Percentiles rank a stretch among this genome's conserved stretches.
Conservation (phyloP, 2,888 invertebrate genomes). For the Lymantria dispar region DNA sequence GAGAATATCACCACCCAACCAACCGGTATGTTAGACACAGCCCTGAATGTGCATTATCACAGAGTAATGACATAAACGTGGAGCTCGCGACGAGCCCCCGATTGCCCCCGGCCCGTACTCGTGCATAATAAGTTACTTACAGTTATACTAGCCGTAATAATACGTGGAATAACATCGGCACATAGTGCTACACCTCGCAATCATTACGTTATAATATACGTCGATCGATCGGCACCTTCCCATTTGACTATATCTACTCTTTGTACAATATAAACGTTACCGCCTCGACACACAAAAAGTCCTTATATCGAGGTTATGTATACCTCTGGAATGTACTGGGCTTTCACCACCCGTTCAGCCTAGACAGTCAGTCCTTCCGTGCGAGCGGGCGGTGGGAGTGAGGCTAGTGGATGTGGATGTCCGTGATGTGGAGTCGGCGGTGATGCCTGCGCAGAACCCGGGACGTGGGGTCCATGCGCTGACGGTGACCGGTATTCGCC, state of each 20-base stretch:
- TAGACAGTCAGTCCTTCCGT: constrained; percentile 89
- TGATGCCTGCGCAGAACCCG: constrained; percentile 76
- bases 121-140: constrained; percentile 73
- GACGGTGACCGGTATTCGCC: constrained; percentile 73
- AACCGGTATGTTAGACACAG: constrained; percentile 51
- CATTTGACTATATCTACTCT: constrained; percentile 48
- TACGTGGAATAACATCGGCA: constrained; percentile 75
- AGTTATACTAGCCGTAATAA: constrained; percentile 74
- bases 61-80: constrained; percentile 80
- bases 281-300: constrained; percentile 16
- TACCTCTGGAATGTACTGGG: constrained; percentile 61
- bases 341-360: constrained; percentile 38
- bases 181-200: constrained; percentile 70
- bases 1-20: constrained; percentile 36
- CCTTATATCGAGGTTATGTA: constrained; percentile 22
- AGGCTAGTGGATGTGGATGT: constrained; percentile 77
- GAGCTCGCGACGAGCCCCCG: constrained; percentile 66
- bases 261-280: constrained; percentile 69
- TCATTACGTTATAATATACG: constrained; percentile 57
- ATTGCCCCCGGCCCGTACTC: constrained; percentile 82
- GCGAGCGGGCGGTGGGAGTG: constrained; percentile 84
- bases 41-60: constrained; percentile 76
- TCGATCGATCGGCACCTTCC: constrained; percentile 53
- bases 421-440: constrained; percentile 76
- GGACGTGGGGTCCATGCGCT: constrained; percentile 56